Evolutionary conservation across 1,140 invertebrate species (phyloP).

Genomic region (Melitaea cinxia): DNA sequence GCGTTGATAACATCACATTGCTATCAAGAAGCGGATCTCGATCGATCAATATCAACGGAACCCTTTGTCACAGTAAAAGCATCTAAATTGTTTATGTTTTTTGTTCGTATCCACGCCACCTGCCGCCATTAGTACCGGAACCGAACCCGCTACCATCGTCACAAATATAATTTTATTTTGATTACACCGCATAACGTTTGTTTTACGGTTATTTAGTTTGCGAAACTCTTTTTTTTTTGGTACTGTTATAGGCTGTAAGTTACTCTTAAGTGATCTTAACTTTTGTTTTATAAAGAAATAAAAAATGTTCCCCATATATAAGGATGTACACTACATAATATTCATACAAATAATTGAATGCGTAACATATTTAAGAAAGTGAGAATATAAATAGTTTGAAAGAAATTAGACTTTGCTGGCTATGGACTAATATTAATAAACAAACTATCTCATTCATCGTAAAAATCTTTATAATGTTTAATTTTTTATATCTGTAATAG

Average conservation of each 20-base stretch:
- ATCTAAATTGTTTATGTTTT: slow-evolving; percentile 16
- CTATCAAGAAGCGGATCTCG: neutral
- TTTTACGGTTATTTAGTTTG: slow-evolving; percentile 40
- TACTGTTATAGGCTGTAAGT: neutral
- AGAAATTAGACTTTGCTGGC: no score
- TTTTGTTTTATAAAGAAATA: neutral
- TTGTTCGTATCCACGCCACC: slow-evolving; percentile 29
- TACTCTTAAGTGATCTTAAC: neutral
- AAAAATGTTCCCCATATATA: no score
- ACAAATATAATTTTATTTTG: slow-evolving; percentile 44
- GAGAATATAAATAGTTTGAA: no score
- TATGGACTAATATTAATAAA: no score
- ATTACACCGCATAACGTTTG: slow-evolving; percentile 41
- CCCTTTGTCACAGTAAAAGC: slow-evolving; percentile 15
- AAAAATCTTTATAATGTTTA: no score
- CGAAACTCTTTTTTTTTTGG: neutral
- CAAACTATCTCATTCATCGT: no score
- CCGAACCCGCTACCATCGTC: slow-evolving; percentile 32
- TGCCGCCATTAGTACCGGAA: slow-evolving; percentile 42
- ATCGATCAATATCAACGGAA: slow-evolving; percentile 14
- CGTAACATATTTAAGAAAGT: no score
- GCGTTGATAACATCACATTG: neutral
- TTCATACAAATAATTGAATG: no score
- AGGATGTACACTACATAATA: no score
- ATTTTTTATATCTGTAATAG: no score